phyloP scores from a whole-genome alignment of 2,888 invertebrate species.

The Spodoptera littoralis region DNA sequence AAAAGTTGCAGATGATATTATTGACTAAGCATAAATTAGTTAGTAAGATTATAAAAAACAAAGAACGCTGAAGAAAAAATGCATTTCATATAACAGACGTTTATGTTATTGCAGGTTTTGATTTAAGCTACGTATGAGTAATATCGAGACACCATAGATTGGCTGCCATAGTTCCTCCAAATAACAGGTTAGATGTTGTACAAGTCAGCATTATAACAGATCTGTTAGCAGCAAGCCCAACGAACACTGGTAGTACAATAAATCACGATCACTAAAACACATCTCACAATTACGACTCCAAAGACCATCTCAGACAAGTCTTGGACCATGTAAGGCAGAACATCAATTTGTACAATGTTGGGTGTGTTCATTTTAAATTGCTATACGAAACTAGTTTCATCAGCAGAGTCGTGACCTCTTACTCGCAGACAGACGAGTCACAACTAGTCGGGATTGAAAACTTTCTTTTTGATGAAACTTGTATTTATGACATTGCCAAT shows the following conservation, averaged over 20 bases:
- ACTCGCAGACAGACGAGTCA: constrained; percentile 63
- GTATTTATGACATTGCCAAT: constrained; percentile 37
- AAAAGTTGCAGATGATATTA: constrained; percentile 37
- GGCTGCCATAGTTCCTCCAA: neutral
- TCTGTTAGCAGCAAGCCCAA: constrained; percentile 30
- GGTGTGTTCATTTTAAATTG: constrained; percentile 65
- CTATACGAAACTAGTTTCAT: constrained; percentile 68
- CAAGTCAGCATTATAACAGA: constrained; percentile 26
- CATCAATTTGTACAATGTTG: constrained; percentile 63
- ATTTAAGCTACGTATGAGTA: too few species aligned
- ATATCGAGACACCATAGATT: too few species aligned
- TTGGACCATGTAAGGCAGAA: constrained; percentile 45
- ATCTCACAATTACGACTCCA: constrained; percentile 47
- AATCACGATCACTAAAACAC: constrained; percentile 39
- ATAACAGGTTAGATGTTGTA: constrained; percentile 17
- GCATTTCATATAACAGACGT: constrained; percentile 9
- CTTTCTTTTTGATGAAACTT: constrained; percentile 37
- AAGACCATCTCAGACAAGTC: constrained; percentile 54
- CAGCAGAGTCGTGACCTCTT: constrained; percentile 68
- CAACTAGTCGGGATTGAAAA: constrained; percentile 61
- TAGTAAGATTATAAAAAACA: constrained; percentile 3
- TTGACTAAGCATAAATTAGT: constrained; percentile 34
- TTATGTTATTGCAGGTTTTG: too few species aligned
- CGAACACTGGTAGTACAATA: constrained; percentile 31
- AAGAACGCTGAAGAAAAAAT: constrained; percentile 29